A percentile compares a stretch with the other conserved stretches of the same genome.
Conservation (phyloP, 2,888 invertebrate species). For the Pandemis heparana region DNA sequence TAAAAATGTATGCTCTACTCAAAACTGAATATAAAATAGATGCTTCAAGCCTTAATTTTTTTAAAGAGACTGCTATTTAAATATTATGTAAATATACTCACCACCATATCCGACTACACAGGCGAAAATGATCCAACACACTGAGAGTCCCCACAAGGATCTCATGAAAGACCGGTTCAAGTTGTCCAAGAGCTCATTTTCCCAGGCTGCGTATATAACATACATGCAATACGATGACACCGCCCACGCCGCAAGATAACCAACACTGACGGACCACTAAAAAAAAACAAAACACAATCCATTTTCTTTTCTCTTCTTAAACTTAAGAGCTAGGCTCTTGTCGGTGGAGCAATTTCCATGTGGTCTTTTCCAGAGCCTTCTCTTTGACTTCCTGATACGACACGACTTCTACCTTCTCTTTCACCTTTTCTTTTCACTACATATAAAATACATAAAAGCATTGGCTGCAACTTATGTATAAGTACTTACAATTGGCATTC, state of each 20-base stretch:
- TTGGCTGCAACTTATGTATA: neutral
- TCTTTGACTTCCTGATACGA: too few relatives aligned
- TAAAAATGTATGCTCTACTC: too few relatives aligned
- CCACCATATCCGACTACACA: conserved; percentile 66
- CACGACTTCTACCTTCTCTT: too few relatives aligned
- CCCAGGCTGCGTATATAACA: conserved; percentile 39
- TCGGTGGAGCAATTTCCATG: too few relatives aligned
- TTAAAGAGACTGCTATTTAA: neutral
- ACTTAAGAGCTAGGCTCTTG: too few relatives aligned
- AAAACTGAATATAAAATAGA: neutral
- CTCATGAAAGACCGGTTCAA: conserved; percentile 57
- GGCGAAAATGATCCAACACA: conserved; percentile 66
- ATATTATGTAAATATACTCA: conserved; percentile 3
- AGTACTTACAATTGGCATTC: conserved; percentile 34
- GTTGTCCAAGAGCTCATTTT: conserved; percentile 48
- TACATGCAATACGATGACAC: neutral
- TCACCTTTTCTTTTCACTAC: too few relatives aligned
- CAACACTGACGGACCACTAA: conserved; percentile 7
- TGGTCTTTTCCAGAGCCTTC: too few relatives aligned
- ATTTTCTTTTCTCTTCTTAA: too few relatives aligned
- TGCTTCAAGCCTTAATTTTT: neutral
- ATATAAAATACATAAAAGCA: too few relatives aligned
- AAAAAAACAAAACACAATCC: neutral
- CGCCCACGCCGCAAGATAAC: neutral
- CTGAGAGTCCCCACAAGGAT: conserved; percentile 59